A percentile compares a stretch with the other conserved stretches of the same genome.
phyloP scores from a whole-genome alignment of 2,888 invertebrate genomes.

The Bellardia bayeri region DNA sequence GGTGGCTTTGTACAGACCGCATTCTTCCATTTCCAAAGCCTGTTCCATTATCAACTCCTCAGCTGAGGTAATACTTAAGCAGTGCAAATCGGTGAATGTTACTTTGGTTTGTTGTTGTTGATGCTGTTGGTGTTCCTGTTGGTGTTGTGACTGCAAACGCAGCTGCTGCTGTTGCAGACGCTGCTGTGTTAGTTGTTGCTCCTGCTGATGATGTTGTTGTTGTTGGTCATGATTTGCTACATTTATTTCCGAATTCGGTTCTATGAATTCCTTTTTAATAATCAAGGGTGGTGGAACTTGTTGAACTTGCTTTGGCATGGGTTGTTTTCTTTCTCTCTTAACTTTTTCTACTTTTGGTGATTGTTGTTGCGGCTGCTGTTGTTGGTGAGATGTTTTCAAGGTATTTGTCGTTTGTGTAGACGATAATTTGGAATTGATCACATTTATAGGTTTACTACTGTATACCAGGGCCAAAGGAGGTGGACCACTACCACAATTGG shows the following conservation, averaged over 20 bases:
- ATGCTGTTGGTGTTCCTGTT: slow-evolving; percentile 24
- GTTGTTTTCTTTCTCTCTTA: slow-evolving; percentile 80
- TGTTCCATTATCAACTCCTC: slow-evolving; percentile 84
- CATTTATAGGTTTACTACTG: slow-evolving; percentile 76
- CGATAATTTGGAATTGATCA: slow-evolving; percentile 73
- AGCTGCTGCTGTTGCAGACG: slow-evolving; percentile 13
- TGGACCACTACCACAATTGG: slow-evolving; percentile 60
- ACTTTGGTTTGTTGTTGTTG: slow-evolving; percentile 76
- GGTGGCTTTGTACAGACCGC: slow-evolving; percentile 79
- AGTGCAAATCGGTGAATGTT: slow-evolving; percentile 80
- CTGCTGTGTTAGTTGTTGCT: slow-evolving; percentile 17
- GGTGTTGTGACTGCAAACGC: not conserved
- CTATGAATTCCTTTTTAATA: slow-evolving; percentile 72
- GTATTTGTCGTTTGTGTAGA: slow-evolving; percentile 46
- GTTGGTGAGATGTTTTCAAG: slow-evolving; percentile 55
- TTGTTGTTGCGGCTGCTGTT: slow-evolving; percentile 32
- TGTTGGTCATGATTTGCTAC: slow-evolving; percentile 37
- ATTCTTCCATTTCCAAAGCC: slow-evolving; percentile 84
- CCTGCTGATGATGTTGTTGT: not conserved
- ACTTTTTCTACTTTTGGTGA: slow-evolving; percentile 76
- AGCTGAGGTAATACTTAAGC: slow-evolving; percentile 82
- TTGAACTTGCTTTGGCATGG: slow-evolving; percentile 80
- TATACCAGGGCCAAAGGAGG: slow-evolving; percentile 76
- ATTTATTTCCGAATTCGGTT: slow-evolving; percentile 64
- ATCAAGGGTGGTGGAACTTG: slow-evolving; percentile 75